Evolutionary conservation across 30 jellyfish, hydroid and myxozoan genomes (phyloP).

Genomic region (Euphysa ruthae): DNA sequence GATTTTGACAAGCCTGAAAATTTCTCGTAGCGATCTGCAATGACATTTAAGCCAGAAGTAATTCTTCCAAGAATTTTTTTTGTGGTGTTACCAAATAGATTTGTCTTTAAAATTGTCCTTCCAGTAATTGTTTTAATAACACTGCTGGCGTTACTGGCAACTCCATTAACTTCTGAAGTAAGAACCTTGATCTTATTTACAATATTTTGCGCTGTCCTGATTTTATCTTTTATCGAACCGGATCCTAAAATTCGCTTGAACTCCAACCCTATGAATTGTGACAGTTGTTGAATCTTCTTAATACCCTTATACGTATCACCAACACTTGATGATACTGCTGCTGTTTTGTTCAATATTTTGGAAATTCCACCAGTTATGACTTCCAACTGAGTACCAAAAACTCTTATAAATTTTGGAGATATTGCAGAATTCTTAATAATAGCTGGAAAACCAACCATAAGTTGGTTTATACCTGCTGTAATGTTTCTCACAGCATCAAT

Average conservation of each 20-base stretch:
- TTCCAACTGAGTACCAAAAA: conserved; percentile 57
- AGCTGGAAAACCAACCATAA: conserved; percentile 58
- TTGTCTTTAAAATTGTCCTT: conserved; percentile 31
- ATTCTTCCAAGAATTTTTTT: conserved; percentile 37
- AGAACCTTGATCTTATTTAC: conserved; percentile 32
- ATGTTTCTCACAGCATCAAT: conserved; percentile 63
- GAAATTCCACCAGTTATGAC: conserved; percentile 63
- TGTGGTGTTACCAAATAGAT: conserved; percentile 64
- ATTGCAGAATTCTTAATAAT: conserved; percentile 30
- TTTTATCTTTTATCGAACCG: conserved; percentile 41
- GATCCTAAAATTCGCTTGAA: conserved; percentile 46
- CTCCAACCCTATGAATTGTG: conserved; percentile 43
- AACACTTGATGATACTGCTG: conserved; percentile 40
- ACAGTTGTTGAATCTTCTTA: conserved; percentile 19
- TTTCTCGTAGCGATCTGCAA: conserved; percentile 77
- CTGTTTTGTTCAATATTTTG: conserved; percentile 43
- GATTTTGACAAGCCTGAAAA: conserved; percentile 61
- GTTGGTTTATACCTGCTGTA: conserved; percentile 45
- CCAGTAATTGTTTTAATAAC: conserved; percentile 64
- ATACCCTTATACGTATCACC: conserved; percentile 48
- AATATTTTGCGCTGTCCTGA: conserved; percentile 19
- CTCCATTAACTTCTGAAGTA: conserved; percentile 59
- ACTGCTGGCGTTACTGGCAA: conserved; percentile 39
- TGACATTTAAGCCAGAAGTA: conserved; percentile 49
- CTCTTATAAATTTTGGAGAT: conserved; percentile 56